These are phyloP conservation scores for Pollenia labialis DNA, from an alignment of 2,888 invertebrate species.

Conservation along the genomic window DNA sequence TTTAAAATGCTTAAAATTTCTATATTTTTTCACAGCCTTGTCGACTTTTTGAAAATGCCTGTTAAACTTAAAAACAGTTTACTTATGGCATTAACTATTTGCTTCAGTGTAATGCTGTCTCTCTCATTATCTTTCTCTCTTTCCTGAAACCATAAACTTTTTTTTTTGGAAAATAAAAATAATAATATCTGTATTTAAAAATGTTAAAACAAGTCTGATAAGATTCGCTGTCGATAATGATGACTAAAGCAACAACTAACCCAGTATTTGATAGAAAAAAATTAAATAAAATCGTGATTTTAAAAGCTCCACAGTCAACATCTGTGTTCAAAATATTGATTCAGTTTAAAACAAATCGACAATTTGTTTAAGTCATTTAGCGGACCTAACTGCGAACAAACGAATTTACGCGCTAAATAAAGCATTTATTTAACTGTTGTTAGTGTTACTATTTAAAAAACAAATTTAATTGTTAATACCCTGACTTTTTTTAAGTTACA, in stretches of 20 bases:
- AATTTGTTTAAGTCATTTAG: conserved; percentile 56
- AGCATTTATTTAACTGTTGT: neutral
- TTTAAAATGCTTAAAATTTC: too few relatives aligned
- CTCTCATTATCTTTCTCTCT: neutral
- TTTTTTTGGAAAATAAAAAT: conserved; percentile 21
- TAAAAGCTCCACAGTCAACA: conserved; percentile 58
- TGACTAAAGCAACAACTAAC: conserved; percentile 12
- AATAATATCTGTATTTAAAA: conserved; percentile 67
- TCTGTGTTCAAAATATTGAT: conserved; percentile 55
- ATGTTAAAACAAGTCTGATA: conserved; percentile 69
- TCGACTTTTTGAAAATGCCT: too few relatives aligned
- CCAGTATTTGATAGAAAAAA: neutral
- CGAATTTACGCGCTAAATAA: conserved; percentile 19
- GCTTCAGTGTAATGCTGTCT: too few relatives aligned
- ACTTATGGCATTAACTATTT: too few relatives aligned
- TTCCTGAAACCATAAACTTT: conserved; percentile 11
- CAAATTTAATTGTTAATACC: neutral
- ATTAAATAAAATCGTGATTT: conserved; percentile 37
- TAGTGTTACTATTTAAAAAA: neutral
- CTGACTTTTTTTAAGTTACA: neutral
- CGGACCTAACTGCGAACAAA: conserved; percentile 28
- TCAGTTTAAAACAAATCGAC: conserved; percentile 64
- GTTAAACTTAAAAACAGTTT: neutral
- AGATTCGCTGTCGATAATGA: conserved; percentile 62
- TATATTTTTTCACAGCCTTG: too few relatives aligned